A percentile compares a stretch with the other conserved stretches of the same genome.
Evolutionary conservation across 2,113 vertebrate species (phyloP).

Genomic region (Saguinus imperator): DNA sequence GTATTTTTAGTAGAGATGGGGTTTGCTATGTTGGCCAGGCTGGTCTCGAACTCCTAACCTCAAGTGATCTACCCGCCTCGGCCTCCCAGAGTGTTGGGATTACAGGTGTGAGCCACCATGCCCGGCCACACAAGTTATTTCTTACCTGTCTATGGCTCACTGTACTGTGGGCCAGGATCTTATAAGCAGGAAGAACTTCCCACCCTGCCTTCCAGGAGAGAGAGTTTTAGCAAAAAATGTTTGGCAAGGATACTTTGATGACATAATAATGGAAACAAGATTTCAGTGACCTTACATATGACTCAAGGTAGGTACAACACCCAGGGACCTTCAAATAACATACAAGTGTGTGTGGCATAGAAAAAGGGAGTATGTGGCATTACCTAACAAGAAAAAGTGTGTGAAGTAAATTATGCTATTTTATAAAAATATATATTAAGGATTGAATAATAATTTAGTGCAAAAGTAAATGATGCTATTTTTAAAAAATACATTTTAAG

Average conservation of each 20-base stretch:
- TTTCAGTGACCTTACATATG: not conserved
- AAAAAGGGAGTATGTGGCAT: not conserved
- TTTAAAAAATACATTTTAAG: not conserved
- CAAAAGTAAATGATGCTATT: not conserved
- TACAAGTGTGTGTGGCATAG: not conserved
- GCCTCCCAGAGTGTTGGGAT: too few relatives aligned
- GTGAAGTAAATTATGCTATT: not conserved
- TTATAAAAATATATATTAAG: not conserved
- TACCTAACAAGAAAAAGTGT: not conserved
- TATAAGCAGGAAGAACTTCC: not conserved
- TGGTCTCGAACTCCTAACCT: too few relatives aligned
- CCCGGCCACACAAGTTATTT: not conserved
- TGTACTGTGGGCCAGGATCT: not conserved
- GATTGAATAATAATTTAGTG: not conserved
- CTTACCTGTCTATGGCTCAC: not conserved
- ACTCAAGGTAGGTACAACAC: not conserved
- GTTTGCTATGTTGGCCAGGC: too few relatives aligned
- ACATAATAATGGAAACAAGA: not conserved
- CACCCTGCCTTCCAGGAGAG: not conserved
- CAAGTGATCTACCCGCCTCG: too few relatives aligned
- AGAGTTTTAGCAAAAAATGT: not conserved
- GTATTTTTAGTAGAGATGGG: too few relatives aligned
- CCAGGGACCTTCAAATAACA: not conserved
- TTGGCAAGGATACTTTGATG: not conserved
- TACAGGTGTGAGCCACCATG: too few relatives aligned